Conservation (phyloP, 2,113 vertebrate species). For the Thunnus maccoyii region DNA sequence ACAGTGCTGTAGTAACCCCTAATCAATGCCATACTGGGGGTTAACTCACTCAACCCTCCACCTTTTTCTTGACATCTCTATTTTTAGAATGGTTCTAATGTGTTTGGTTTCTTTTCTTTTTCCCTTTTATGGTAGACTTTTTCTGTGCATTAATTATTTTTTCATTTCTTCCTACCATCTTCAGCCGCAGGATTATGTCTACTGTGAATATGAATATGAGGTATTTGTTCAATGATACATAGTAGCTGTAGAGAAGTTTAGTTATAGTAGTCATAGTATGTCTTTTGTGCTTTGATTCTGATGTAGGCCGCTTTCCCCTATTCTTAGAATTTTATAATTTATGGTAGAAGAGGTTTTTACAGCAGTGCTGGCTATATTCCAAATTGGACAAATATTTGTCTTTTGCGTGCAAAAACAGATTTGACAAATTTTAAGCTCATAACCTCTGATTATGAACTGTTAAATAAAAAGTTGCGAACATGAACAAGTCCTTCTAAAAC, state of each 20-base stretch:
- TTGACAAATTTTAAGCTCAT: conserved; percentile 1
- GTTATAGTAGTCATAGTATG: neutral
- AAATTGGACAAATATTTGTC: conserved; percentile 20
- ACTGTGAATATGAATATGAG: conserved; percentile 48
- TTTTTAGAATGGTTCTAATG: conserved; percentile 32
- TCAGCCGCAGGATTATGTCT: conserved; percentile 38
- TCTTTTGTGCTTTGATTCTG: conserved; percentile 15
- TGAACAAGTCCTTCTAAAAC: conserved; percentile 19
- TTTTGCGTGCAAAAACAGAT: neutral
- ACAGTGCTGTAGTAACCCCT: conserved; percentile 58
- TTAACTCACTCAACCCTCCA: conserved; percentile 32
- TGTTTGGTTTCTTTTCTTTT: conserved; percentile 5
- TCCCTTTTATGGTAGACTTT: conserved; percentile 11
- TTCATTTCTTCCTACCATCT: conserved; percentile 4
- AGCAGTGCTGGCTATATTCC: neutral
- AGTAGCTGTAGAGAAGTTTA: conserved; percentile 8
- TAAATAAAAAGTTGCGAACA: conserved; percentile 25
- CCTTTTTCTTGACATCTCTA: conserved; percentile 16
- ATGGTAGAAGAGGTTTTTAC: neutral
- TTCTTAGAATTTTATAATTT: neutral
- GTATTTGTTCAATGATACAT: conserved; percentile 47
- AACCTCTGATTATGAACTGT: conserved; percentile 22
- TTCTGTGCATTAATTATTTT: neutral
- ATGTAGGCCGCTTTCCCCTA: neutral
- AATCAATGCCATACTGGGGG: conserved; percentile 69